Base-by-base conservation (phyloP, 53 echinoderm and acorn worm genomes). In the Paelopatides confundens region DNA sequence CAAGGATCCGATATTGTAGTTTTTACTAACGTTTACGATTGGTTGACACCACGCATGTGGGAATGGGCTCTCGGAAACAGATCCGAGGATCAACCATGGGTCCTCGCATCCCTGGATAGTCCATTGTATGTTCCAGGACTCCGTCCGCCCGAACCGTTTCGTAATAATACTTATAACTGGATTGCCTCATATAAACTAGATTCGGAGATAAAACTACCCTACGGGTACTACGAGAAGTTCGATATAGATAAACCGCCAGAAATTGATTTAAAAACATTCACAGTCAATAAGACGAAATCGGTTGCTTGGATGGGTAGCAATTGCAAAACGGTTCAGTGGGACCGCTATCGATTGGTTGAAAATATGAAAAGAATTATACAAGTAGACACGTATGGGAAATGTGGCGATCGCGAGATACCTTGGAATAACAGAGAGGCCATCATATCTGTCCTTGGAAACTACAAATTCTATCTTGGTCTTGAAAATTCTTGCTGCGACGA, bases 401-500 rank as follows among this genome's bases (percentile, higher is more conserved):
- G 81, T 35, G 81, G 81, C 4, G 81, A 51, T 8, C 31, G 9
- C 10, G 81, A 51, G 58, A n/a, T 79, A 51, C 51, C 79, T 3
- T 79, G 79, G 79, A 79, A 79, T 33, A 28, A 79, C 53, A 53
- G 18, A 11, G 24, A 74, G 27, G 79, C 53, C 2, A 17, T 53
- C 1, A 33, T 52, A 32, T 2, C 30, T 13, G 35, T 32, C 13
- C 33, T 79, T 11, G 51, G 51, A 51, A 51, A 52, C 4, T 79
- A 79, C 53, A 79, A 79, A 32, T 79, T 79, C 52, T 79, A 79
- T 79, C 51, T 79, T 24, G 52, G 79, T 30, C 30, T 79, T 8
- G 79, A 79, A 53, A 79, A 79, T 51, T 79, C 79, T 34, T 79
- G 79, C 33, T 79, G 79, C 18, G 79, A 79, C 17, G 79, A 79